Conservation (phyloP, 2,113 vertebrate genomes). For the Campylomormyrus numenius region DNA sequence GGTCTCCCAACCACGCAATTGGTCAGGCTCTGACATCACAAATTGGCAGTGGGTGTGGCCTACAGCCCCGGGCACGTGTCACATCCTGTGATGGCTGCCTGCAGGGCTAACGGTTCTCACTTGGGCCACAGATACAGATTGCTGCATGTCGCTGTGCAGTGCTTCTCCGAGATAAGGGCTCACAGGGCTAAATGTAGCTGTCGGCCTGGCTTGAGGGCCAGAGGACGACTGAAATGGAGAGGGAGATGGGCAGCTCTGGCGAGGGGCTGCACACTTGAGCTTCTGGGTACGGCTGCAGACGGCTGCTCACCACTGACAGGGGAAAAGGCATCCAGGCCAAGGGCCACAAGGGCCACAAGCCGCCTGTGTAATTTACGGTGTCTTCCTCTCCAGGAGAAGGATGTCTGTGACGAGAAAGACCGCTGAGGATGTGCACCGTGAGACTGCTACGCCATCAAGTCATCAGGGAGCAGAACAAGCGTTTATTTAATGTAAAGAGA, state of each 20-base stretch:
- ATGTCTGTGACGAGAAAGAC: constrained; percentile 35
- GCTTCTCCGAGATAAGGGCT: constrained; percentile 33
- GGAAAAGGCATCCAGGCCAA: background rate
- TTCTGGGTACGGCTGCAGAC: background rate
- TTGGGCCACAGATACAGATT: constrained; percentile 20
- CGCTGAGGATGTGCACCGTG: background rate
- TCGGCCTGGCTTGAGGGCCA: background rate
- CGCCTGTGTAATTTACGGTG: background rate
- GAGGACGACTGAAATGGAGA: background rate
- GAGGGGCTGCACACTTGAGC: background rate
- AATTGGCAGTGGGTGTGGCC: background rate
- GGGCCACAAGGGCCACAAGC: background rate
- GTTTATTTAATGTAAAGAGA: background rate
- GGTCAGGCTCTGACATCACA: background rate
- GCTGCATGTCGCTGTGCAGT: constrained; percentile 6
- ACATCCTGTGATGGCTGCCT: constrained; percentile 1
- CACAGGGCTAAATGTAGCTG: constrained; percentile 21
- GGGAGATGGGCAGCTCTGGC: background rate
- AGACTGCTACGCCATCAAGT: background rate
- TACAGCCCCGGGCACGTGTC: background rate
- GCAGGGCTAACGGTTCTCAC: constrained; percentile 4
- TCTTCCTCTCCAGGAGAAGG: constrained; percentile 31
- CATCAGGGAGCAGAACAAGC: background rate
- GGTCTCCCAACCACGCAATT: background rate
- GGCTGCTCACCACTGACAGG: background rate